Percentiles rank a stretch among this genome's conserved stretches.
These are phyloP conservation scores for Pogonomyrmex californicus DNA, from an alignment of 1,140 invertebrate genomes.

Conservation along the genomic window DNA sequence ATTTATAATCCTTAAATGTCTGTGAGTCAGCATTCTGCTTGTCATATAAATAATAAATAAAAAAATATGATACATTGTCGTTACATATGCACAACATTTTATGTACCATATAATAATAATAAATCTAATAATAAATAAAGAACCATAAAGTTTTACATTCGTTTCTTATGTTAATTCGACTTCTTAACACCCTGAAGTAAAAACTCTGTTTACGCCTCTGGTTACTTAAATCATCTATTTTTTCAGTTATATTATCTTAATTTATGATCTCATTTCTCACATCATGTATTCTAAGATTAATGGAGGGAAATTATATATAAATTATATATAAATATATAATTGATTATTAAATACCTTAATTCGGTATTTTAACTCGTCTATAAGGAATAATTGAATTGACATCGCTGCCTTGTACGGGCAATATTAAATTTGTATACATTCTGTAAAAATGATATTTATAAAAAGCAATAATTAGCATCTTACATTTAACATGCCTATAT, in stretches of 20 bases:
- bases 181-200: not conserved
- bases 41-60: not conserved
- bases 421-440: not conserved
- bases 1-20: not conserved
- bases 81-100: not conserved
- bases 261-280: not conserved
- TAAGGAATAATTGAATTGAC: not conserved
- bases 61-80: not conserved
- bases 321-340: not conserved
- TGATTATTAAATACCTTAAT: slow-evolving; percentile 3
- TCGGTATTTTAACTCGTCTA: not conserved
- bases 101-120: not conserved
- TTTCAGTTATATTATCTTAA: not conserved
- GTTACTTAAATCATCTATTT: not conserved
- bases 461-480: not conserved
- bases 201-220: not conserved
- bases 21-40: not conserved
- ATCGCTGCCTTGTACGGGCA: not conserved
- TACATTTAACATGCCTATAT: not conserved
- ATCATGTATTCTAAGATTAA: slow-evolving; percentile 1
- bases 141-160: not conserved
- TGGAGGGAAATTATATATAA: not conserved
- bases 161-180: not conserved
- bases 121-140: slow-evolving; percentile 32
- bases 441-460: slow-evolving; percentile 19